Percentiles rank a stretch among this genome's conserved stretches.
Conservation (phyloP, 2,113 vertebrate species). For the Phalacrocorax pelagicus region DNA sequence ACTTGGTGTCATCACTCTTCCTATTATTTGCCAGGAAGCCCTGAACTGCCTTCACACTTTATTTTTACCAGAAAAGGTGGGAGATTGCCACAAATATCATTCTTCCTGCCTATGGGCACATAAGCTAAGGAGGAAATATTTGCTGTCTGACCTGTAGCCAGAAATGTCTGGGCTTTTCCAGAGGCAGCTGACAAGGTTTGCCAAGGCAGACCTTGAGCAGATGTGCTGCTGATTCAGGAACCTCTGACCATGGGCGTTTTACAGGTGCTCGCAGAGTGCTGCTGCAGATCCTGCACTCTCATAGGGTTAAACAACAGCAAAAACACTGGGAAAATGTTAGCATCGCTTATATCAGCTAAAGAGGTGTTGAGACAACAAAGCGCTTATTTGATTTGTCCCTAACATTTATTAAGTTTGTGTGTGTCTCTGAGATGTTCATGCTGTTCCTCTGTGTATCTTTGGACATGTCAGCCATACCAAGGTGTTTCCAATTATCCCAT, state of each 20-base stretch:
- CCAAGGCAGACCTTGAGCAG: neutral
- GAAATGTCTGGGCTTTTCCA: neutral
- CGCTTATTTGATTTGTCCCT: neutral
- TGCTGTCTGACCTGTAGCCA: neutral
- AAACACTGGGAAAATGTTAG: neutral
- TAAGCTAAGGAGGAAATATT: neutral
- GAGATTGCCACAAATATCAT: neutral
- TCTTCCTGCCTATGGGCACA: neutral
- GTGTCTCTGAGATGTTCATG: neutral
- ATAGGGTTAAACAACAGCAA: neutral
- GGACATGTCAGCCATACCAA: neutral
- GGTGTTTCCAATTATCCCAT: neutral
- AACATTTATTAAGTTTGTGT: neutral
- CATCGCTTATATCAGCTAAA: neutral
- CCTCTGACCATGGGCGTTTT: rapidly evolving
- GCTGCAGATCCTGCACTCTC: neutral
- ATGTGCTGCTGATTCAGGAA: neutral
- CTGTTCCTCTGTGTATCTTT: neutral
- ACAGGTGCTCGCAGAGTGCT: rapidly evolving
- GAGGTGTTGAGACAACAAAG: neutral
- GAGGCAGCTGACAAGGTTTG: neutral
- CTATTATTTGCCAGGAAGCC: neutral
- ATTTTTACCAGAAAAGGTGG: neutral
- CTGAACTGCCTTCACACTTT: neutral
- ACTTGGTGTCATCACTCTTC: neutral